Conservation (phyloP, 1,140 invertebrate species). For the Drosophila bipectinata region DNA sequence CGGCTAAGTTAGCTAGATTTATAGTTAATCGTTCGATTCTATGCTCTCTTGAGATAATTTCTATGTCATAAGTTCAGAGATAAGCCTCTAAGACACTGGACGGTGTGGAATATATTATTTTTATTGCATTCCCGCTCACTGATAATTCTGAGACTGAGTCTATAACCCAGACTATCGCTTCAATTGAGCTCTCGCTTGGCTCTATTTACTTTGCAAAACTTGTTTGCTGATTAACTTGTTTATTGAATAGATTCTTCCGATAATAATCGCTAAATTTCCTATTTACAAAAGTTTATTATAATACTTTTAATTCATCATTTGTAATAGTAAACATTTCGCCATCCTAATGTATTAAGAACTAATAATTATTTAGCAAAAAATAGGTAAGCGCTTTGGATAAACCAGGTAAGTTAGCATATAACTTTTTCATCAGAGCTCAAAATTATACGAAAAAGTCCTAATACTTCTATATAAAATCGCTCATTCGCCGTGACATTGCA, state of each 20-base stretch:
- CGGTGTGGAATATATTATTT: conserved; percentile 1
- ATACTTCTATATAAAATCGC: conserved; percentile 4
- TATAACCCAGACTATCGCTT: conserved; percentile 14
- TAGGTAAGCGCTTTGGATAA: too few relatives aligned
- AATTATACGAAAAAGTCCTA: neutral
- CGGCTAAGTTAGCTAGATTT: conserved; percentile 35
- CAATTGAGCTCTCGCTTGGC: conserved; percentile 21
- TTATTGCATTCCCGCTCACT: conserved; percentile 11
- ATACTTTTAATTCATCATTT: neutral
- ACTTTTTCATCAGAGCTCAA: neutral
- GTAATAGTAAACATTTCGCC: too few relatives aligned
- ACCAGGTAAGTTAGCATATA: too few relatives aligned
- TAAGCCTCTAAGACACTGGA: conserved; percentile 25
- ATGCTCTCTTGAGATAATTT: conserved; percentile 28
- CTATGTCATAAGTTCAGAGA: conserved; percentile 70
- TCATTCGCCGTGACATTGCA: conserved; percentile 30
- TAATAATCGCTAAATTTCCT: neutral
- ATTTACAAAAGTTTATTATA: neutral
- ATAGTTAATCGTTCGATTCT: conserved; percentile 37
- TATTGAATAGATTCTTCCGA: conserved; percentile 33
- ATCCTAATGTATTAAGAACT: too few relatives aligned
- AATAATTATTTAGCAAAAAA: too few relatives aligned
- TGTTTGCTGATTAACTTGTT: conserved; percentile 45
- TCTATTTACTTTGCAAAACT: conserved; percentile 31
- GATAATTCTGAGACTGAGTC: conserved; percentile 28